Conservation (phyloP, 2,888 invertebrate species). For the Ophraella communa region DNA sequence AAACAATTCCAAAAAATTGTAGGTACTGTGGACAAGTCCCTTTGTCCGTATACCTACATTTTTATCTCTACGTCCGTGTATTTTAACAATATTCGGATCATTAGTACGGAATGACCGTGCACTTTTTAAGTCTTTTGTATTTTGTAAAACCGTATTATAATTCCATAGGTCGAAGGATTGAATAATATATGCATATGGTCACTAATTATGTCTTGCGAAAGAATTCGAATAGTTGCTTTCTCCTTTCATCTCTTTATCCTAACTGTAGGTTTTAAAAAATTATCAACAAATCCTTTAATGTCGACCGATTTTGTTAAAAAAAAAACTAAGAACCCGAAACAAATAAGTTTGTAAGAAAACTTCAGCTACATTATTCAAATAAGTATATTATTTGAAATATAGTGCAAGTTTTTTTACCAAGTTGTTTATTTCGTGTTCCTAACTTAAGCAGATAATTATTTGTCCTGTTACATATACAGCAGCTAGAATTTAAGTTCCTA, state of each 20-base stretch:
- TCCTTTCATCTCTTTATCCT: conserved; percentile 23
- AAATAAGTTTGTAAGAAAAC: no score
- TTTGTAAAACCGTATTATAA: conserved; percentile 36
- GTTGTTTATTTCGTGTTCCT: no score
- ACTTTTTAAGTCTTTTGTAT: conserved; percentile 38
- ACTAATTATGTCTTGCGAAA: conserved; percentile 37
- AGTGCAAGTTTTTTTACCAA: no score
- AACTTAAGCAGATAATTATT: no score
- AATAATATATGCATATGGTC: conserved; percentile 34
- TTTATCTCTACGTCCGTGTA: conserved; percentile 6
- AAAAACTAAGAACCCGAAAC: no score
- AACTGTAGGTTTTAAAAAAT: conserved; percentile 28
- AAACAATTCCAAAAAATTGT: neutral
- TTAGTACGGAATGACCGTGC: conserved; percentile 38
- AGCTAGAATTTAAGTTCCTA: no score
- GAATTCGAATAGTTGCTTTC: conserved; percentile 23
- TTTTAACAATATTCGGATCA: conserved; percentile 38
- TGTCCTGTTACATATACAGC: no score
- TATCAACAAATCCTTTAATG: conserved; percentile 18
- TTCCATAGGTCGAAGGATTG: conserved; percentile 28
- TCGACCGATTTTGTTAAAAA: neutral
- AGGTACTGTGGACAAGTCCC: no score
- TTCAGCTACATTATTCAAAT: no score
- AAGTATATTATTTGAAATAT: no score
- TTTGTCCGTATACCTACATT: no score